Base-by-base conservation (phyloP, 2,113 vertebrate species). In the Ameiurus melas region DNA sequence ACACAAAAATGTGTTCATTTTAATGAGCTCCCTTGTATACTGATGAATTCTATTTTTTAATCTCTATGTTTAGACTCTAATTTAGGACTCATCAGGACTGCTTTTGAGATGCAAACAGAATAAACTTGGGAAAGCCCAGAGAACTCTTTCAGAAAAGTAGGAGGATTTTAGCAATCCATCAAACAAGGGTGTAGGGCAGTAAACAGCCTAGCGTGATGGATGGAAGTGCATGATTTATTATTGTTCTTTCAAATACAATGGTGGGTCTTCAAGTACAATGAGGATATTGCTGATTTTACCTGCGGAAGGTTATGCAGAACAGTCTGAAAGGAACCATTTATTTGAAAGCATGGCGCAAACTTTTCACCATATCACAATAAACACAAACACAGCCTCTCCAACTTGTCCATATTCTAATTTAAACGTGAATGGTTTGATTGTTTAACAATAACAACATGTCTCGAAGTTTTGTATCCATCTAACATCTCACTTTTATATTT, bases 91-190 rank as follows among this genome's bases (percentile, higher is more conserved):
- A 3, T 55, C 7, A 20, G 5, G 17, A 19, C n/a, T 57, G n/a
- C 27, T 55, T 80, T 57, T 57, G n/a, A 57, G n/a, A 57, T 20
- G n/a, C 27, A 57, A 80, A 33, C 13, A 27, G 25, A 53, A 51
- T 30, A 16, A 55, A 80, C n/a, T 57, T 57, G n/a, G n/a, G 53
- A 57, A 80, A 57, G 16, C 51, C 39, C n/a, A 5, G 9, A 30
- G 53, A 16, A 10, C 53, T 57, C n/a, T 80, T 80, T 80, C 17
- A 80, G 51, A 80, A 57, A 2, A 30, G n/a, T 80, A 33, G 53
- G 53, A 80, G n/a, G 78, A 53, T 53, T 79, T 80, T 80, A 33
- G 78, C 51, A 80, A 80, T 80, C n/a, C 6, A 57, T 80, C 53
- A 80, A 55, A 57, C 53, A 57, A 80, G 78, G 16, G 51, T 57